A percentile compares a stretch with the other conserved stretches of the same genome.
phyloP scores from a whole-genome alignment of 2,888 invertebrate species.

The Crioceris asparagi region DNA sequence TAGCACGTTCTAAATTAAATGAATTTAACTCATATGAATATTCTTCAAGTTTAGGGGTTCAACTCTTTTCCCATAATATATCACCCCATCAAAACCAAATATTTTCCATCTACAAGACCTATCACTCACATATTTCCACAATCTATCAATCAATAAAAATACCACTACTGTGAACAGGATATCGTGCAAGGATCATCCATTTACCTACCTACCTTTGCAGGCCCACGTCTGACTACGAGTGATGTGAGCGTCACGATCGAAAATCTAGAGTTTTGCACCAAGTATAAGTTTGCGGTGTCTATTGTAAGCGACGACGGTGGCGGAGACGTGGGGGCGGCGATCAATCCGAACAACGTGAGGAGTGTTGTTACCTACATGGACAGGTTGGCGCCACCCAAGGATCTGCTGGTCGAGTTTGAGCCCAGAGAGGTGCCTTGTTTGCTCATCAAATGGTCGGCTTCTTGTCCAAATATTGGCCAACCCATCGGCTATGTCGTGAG shows the following conservation, averaged over 20 bases:
- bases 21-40: too few relatives aligned
- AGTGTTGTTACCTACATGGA: constrained; percentile 26
- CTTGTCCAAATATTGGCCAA: constrained; percentile 27
- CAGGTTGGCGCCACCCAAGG: constrained; percentile 20
- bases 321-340: constrained; percentile 13
- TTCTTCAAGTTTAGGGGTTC: too few relatives aligned
- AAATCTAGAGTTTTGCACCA: constrained; percentile 26
- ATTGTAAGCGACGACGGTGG: not conserved
- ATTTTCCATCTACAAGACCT: too few relatives aligned
- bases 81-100: too few relatives aligned
- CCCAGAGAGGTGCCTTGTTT: constrained; percentile 26
- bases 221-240: constrained; percentile 23
- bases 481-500: constrained; percentile 28
- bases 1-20: too few relatives aligned
- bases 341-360: constrained; percentile 25
- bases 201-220: constrained; percentile 17
- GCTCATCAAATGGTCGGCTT: constrained; percentile 28
- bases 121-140: too few relatives aligned
- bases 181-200: too few relatives aligned
- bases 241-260: constrained; percentile 21
- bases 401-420: constrained; percentile 26
- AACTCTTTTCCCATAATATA: too few relatives aligned
- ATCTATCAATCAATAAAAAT: too few relatives aligned
- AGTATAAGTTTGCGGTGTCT: constrained; percentile 26
- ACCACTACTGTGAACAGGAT: too few relatives aligned